Conservation (phyloP, 1,140 invertebrate genomes). For the Globodera rostochiensis region DNA sequence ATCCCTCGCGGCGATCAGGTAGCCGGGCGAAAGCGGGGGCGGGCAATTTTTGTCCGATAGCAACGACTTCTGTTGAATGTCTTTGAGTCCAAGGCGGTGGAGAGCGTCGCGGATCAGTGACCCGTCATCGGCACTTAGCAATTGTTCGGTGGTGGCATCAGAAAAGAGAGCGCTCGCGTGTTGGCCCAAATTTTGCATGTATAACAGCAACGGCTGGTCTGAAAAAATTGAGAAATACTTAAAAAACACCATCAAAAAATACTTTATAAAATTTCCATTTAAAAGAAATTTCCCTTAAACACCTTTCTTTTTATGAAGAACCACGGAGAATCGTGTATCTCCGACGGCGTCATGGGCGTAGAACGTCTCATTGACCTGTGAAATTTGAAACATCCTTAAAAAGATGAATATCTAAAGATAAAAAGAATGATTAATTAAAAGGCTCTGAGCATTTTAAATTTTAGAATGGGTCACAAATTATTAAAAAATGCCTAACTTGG, state of each 20-base stretch:
- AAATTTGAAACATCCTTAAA: background rate
- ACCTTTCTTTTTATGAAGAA: slow-evolving; percentile 54
- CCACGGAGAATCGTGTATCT: slow-evolving; percentile 55
- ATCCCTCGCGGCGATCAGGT: slow-evolving; percentile 48
- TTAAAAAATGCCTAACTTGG: background rate
- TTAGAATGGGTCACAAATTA: no score
- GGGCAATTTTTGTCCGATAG: background rate
- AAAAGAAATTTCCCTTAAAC: no score
- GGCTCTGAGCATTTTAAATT: no score
- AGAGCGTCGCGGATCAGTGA: slow-evolving; percentile 50
- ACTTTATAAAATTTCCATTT: no score
- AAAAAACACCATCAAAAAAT: no score
- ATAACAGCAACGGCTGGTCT: slow-evolving; percentile 57
- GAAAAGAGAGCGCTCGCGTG: slow-evolving; percentile 57
- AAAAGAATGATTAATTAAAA: no score
- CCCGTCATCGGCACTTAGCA: slow-evolving; percentile 39
- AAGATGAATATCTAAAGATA: no score
- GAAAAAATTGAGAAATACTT: slow-evolving; percentile 28
- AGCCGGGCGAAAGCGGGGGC: slow-evolving; percentile 39
- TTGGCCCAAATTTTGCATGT: slow-evolving; percentile 56
- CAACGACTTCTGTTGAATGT: background rate
- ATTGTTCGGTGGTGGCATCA: slow-evolving; percentile 61
- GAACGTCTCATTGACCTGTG: slow-evolving; percentile 57
- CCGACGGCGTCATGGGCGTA: slow-evolving; percentile 55
- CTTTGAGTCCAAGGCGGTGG: slow-evolving; percentile 49